phyloP scores from a whole-genome alignment of 1,140 invertebrate genomes.

The Drosophila setifemur region DNA sequence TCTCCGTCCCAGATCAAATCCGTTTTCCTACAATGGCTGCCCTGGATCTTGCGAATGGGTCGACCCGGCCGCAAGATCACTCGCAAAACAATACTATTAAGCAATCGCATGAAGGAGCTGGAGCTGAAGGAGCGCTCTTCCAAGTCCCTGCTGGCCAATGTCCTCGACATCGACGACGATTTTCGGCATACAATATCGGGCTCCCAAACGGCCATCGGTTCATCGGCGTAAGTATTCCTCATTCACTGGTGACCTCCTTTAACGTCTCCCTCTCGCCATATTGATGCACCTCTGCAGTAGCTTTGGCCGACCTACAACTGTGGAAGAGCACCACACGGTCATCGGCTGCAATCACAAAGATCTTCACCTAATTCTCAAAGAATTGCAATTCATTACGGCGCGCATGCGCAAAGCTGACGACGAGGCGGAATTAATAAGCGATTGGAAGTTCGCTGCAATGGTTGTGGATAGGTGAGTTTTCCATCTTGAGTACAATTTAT shows the following conservation, averaged over 20 bases:
- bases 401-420: conserved; percentile 95
- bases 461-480: conserved; percentile 93
- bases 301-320: conserved; percentile 85
- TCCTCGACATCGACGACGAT: conserved; percentile 97
- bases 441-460: conserved; percentile 99
- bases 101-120: conserved; percentile 93
- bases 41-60: conserved; percentile 96
- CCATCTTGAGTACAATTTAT: no score
- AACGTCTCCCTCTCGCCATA: no score
- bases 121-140: conserved; percentile 96
- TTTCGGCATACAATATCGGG: conserved; percentile 87
- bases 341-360: conserved; percentile 86
- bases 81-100: conserved; percentile 93
- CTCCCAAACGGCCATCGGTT: conserved; percentile 84
- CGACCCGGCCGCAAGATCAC: conserved; percentile 97
- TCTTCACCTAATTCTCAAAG: conserved; percentile 92
- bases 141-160: conserved; percentile 96
- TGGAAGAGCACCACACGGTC: conserved; percentile 85
- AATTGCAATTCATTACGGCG: conserved; percentile 96
- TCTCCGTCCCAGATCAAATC: conserved; percentile 89
- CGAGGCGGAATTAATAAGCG: conserved; percentile 94
- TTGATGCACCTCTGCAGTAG: conserved; percentile 71
- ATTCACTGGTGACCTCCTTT: neutral
- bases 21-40: conserved; percentile 97
- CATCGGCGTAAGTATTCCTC: conserved; percentile 73